Conservation (phyloP, 2,797 vertebrate genomes). For the Hafferia zeledoni region DNA sequence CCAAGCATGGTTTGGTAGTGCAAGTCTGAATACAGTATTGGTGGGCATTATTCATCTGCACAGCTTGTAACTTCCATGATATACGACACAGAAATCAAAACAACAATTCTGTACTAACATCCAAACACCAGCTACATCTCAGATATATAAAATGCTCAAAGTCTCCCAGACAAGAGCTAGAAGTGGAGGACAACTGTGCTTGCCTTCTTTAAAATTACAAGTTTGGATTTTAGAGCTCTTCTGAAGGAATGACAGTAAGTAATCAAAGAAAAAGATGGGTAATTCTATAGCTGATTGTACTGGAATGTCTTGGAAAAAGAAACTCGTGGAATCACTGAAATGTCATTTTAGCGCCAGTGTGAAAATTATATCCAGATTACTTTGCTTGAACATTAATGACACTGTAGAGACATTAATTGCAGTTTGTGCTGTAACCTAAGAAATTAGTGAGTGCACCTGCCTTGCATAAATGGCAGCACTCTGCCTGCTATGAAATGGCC, state of each 20-base stretch:
- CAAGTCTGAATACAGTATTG: neutral
- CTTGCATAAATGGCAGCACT: neutral
- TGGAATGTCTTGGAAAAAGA: slow-evolving; percentile 64
- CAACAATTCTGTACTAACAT: neutral
- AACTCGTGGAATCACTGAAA: slow-evolving; percentile 60
- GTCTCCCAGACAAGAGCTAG: neutral
- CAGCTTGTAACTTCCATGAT: neutral
- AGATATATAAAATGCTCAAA: neutral
- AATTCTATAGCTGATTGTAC: slow-evolving; percentile 60
- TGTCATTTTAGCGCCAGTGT: slow-evolving; percentile 35
- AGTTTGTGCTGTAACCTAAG: neutral
- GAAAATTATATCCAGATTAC: slow-evolving; percentile 59
- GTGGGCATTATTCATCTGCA: neutral
- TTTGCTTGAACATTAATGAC: neutral
- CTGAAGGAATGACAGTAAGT: slow-evolving; percentile 57
- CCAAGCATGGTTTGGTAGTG: neutral
- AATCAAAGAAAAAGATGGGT: slow-evolving; percentile 33
- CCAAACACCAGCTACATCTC: neutral
- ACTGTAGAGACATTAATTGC: slow-evolving; percentile 1
- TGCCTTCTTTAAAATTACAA: neutral
- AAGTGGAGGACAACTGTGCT: neutral
- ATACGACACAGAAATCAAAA: neutral
- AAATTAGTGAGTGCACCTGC: slow-evolving; percentile 25
- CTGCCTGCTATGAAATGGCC: neutral
- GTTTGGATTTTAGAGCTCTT: slow-evolving; percentile 14